Conservation (phyloP, 2,113 vertebrate species). For the Thryonomys swinderianus region DNA sequence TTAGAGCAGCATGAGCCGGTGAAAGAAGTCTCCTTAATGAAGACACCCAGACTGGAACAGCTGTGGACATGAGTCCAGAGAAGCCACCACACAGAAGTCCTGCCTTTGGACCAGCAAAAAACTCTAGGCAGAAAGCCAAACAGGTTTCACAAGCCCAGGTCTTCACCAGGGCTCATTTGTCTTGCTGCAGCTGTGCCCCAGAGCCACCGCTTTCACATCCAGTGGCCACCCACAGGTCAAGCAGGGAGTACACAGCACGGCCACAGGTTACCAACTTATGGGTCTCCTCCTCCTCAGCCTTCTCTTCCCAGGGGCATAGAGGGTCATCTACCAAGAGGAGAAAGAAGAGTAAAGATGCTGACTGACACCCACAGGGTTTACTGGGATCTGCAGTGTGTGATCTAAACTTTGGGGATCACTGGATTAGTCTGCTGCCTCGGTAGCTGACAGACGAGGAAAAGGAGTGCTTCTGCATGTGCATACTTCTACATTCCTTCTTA, state of each 20-base stretch:
- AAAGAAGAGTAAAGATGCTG: slow-evolving; percentile 46
- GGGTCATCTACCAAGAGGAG: slow-evolving; percentile 73
- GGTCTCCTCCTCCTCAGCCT: slow-evolving; percentile 71
- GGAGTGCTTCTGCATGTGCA: neutral
- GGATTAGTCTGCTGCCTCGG: neutral
- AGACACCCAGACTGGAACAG: neutral
- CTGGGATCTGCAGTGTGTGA: neutral
- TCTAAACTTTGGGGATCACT: neutral
- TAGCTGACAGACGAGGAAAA: neutral
- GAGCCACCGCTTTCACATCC: neutral
- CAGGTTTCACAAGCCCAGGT: neutral
- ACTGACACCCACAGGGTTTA: neutral
- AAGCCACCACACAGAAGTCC: neutral
- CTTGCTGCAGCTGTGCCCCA: neutral
- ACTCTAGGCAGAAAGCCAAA: slow-evolving; percentile 31
- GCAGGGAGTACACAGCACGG: slow-evolving; percentile 27
- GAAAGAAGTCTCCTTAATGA: neutral
- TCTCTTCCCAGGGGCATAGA: slow-evolving; percentile 69
- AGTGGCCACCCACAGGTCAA: neutral
- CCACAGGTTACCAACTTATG: slow-evolving; percentile 75
- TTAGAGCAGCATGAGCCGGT: neutral
- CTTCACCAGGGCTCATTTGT: neutral
- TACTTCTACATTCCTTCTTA: neutral
- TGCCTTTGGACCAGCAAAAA: neutral
- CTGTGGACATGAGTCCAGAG: neutral